A percentile compares a stretch with the other conserved stretches of the same genome.
These are phyloP conservation scores for Heliothis subflexa DNA, from an alignment of 1,140 invertebrate genomes.

Conservation along the genomic window DNA sequence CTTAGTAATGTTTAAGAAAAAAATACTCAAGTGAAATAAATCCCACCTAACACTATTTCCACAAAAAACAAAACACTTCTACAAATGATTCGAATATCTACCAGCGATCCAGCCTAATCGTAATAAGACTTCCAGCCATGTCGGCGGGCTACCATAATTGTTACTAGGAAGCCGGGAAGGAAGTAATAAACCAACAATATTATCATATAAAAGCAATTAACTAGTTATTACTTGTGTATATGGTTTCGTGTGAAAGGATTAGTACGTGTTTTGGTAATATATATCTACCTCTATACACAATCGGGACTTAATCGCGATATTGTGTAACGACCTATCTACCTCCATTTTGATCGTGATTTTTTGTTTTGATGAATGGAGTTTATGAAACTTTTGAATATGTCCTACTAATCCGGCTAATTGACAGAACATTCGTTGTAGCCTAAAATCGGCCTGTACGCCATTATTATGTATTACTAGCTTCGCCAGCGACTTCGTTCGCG, in stretches of 20 bases:
- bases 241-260: conserved; percentile 21
- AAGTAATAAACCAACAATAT: conserved; percentile 46
- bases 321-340: too few relatives aligned
- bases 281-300: neutral
- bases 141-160: conserved; percentile 35
- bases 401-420: too few relatives aligned
- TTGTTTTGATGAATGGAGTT: too few relatives aligned
- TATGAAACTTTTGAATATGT: too few relatives aligned
- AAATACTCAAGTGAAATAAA: neutral
- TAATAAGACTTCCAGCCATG: conserved; percentile 37
- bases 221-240: conserved; percentile 28
- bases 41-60: neutral
- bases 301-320: too few relatives aligned
- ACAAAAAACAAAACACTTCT: too few relatives aligned
- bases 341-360: too few relatives aligned
- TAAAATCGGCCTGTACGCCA: too few relatives aligned
- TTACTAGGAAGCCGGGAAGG: conserved; percentile 18
- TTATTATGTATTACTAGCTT: too few relatives aligned
- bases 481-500: too few relatives aligned
- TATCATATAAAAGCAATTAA: conserved; percentile 45
- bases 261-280: conserved; percentile 15
- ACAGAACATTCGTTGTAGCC: too few relatives aligned
- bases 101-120: conserved; percentile 7
- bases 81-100: conserved; percentile 1
- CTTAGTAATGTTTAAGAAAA: too few relatives aligned